Evolutionary conservation across 2,113 vertebrate species (phyloP), one percentile per base, ranked within the genome.

Genomic region (Cygnus atratus): DNA sequence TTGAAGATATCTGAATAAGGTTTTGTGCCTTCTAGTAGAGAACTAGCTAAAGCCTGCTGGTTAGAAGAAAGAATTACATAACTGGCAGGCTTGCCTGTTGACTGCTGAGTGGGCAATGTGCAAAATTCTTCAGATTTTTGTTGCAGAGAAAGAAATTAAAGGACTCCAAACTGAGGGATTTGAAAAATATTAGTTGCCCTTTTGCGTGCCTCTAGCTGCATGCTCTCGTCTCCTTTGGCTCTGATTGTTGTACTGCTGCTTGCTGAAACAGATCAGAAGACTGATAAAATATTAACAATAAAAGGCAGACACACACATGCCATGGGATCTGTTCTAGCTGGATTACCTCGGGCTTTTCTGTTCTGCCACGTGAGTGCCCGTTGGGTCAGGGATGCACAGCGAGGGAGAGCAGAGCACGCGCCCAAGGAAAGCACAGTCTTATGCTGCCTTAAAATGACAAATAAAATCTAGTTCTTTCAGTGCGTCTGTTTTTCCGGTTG

Each of bases 81-180:
- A 67, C 46, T 67, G 62, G 31, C 37, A 17, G 2, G 9, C 12
- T 44, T 50, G 43, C 62, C 22, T 61, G 73, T 35, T 43, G 81
- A 7, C 70, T 89, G 78, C 81, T 24, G 90, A 87, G 92, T 52
- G 70, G 74, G 90, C 66, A 76, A 62, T 1, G 7, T 35, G 52
- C n/a, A 54, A 87, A 95, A 96, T 93, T 39, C 58, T 92, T 90
- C 74, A 57, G 48, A 83, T 92, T 87, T 72, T 95, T 95, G 54
- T 79, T 57, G 33, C 39, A 65, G 71, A 41, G 75, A 39, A 82
- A 91, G 28, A 85, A 81, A 84, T 43, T 2, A 37, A 74, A 67
- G 50, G 14, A 63, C 39, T 75, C 48, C 74, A 24, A 3, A 21
- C 43, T 43, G 15, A 0, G 21, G 15, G 22, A 29, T 76, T 72